Evolutionary conservation across 2,797 vertebrate species (phyloP).

Genomic region (Aplochiton taeniatus): DNA sequence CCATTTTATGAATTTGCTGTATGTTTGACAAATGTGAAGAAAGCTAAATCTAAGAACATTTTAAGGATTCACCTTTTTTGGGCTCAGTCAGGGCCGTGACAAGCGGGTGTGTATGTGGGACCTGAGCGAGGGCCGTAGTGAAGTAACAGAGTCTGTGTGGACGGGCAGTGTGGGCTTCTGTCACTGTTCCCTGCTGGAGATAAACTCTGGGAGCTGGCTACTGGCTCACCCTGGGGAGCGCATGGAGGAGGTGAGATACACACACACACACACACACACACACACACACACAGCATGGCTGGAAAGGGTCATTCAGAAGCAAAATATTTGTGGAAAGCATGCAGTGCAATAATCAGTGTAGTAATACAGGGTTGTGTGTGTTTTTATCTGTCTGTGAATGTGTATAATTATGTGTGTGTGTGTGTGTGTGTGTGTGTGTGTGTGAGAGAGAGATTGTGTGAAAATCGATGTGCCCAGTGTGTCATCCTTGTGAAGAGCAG

Average conservation of each 20-base stretch:
- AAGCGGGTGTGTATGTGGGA: constrained; percentile 87
- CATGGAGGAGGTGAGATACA: constrained; percentile 83
- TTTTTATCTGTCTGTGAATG: constrained; percentile 4
- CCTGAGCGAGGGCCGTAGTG: constrained; percentile 82
- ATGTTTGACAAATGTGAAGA: not conserved
- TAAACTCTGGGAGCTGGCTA: constrained; percentile 63
- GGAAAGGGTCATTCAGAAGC: no score
- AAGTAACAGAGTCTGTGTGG: constrained; percentile 73
- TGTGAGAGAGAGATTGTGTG: not conserved
- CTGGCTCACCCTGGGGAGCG: constrained; percentile 83
- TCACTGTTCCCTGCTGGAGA: constrained; percentile 80
- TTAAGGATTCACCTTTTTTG: not conserved
- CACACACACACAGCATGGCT: not conserved
- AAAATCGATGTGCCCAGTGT: no score
- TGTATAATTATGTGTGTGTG: constrained; percentile 14
- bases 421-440: constrained; percentile 17
- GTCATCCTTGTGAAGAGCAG: constrained; percentile 29
- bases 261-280: not conserved
- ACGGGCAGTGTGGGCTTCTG: constrained; percentile 90
- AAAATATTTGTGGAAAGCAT: no score
- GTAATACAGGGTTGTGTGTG: constrained; percentile 22
- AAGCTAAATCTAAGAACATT: no score
- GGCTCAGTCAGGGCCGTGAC: constrained; percentile 89
- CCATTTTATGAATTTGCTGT: not conserved
- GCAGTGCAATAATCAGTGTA: not conserved